Conservation (phyloP, 2,113 vertebrate genomes). For the pig (Sus scrofa) region T2T-Sscrofa CM000824.6:151209001-151209500, state of each 20-base stretch:
- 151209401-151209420: not conserved
- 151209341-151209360: not conserved
- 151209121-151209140: not conserved
- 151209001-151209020: too few relatives aligned
- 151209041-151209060: too few relatives aligned
- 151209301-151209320: not conserved
- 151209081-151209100: not conserved
- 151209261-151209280: not conserved
- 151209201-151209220: not conserved
- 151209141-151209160: not conserved
- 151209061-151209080: too few relatives aligned
- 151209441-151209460: not conserved
- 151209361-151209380: not conserved
- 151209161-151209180: not conserved
- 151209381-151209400: too few relatives aligned
- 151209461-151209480: not conserved
- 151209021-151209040: too few relatives aligned
- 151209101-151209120: not conserved
- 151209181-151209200: not conserved
- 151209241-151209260: not conserved
- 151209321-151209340: too few relatives aligned
- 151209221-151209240: accelerated
- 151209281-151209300: not conserved
- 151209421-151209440: not conserved
- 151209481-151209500: not conserved